Evolutionary conservation across 2,888 invertebrate genomes (phyloP).

Genomic region (Electrophaes corylata): DNA sequence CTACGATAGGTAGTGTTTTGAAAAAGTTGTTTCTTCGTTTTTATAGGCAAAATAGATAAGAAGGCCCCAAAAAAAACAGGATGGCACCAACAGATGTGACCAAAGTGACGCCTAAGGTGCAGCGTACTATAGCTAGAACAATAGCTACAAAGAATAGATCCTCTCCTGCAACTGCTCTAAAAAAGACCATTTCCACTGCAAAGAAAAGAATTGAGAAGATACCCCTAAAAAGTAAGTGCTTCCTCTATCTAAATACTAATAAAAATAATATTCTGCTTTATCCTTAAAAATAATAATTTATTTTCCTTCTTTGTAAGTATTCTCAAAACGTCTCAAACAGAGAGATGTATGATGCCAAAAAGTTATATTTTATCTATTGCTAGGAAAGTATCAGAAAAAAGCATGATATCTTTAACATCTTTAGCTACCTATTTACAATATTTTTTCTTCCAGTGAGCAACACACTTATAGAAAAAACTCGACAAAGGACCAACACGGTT

Average conservation of each 20-base stretch:
- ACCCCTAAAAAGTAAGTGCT: slow-evolving; percentile 53
- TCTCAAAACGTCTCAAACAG: no score
- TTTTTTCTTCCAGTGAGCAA: slow-evolving; percentile 52
- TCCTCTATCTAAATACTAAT: background rate
- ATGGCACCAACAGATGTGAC: slow-evolving; percentile 70
- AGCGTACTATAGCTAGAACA: slow-evolving; percentile 53
- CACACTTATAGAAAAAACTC: slow-evolving; percentile 31
- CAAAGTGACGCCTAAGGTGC: slow-evolving; percentile 59
- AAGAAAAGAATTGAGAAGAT: slow-evolving; percentile 55
- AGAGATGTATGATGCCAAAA: no score
- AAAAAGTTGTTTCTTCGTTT: slow-evolving; percentile 1
- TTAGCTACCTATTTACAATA: background rate
- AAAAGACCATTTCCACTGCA: slow-evolving; percentile 52
- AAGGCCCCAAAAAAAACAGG: slow-evolving; percentile 22
- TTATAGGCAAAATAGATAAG: no score
- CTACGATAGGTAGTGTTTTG: no score
- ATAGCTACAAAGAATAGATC: slow-evolving; percentile 49
- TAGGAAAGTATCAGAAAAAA: no score
- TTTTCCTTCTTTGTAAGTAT: no score
- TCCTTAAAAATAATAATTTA: no score
- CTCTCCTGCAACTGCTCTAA: slow-evolving; percentile 54
- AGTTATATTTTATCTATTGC: no score
- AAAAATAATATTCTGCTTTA: background rate
- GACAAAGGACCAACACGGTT: slow-evolving; percentile 56
- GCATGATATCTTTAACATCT: no score